Base-by-base conservation (phyloP, 2,797 vertebrate genomes). In the Helarctos malayanus region DNA sequence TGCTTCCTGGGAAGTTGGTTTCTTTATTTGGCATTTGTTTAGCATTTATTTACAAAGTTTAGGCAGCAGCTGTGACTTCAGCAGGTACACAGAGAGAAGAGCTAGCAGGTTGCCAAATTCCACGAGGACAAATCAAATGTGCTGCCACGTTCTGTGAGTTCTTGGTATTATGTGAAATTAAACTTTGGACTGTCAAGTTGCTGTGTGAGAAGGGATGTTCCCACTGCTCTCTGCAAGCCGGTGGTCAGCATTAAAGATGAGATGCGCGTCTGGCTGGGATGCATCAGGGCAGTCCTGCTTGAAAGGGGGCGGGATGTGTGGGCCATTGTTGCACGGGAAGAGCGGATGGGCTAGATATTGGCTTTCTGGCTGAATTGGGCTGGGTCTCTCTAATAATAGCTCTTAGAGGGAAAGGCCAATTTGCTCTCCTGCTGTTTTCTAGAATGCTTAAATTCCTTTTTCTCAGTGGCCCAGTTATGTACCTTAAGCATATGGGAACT, bases 391-490 rank as follows among this genome's bases (percentile, higher is more conserved):
- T 98, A 98, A 97, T 98, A 98, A 98, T 98, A 98, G 97, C 95
- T 92, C 94, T 95, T 90, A 12, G 90, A 97, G 82, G 95, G 96
- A 97, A 97, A 98, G 97, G 97, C 94, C 98, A 98, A 97, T 98
- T 98, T 97, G 90, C 97, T 97, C 95, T 97, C 97, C 97, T 95
- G 98, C 98, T 98, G 97, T 78, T 98, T 97, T 98, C 97, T 97
- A 97, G 97, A 97, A 98, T 97, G 97, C 86, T 98, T 97, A 95
- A 97, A 97, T 97, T 95, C 94, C 94, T 96, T 97, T 97, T 97
- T 98, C 96, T 97, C 98, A 78, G 97, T 98, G 98, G 97, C 98
- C 97, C 97, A 98, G 97, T 97, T 98, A 97, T 92, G 95, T 98
- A 95, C 96, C 97, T 98, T 97, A 96, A 97, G 84, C 97, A 96